Base-by-base conservation (phyloP, 2,113 vertebrate genomes). In the Ptilorrhoa leucosticta region DNA sequence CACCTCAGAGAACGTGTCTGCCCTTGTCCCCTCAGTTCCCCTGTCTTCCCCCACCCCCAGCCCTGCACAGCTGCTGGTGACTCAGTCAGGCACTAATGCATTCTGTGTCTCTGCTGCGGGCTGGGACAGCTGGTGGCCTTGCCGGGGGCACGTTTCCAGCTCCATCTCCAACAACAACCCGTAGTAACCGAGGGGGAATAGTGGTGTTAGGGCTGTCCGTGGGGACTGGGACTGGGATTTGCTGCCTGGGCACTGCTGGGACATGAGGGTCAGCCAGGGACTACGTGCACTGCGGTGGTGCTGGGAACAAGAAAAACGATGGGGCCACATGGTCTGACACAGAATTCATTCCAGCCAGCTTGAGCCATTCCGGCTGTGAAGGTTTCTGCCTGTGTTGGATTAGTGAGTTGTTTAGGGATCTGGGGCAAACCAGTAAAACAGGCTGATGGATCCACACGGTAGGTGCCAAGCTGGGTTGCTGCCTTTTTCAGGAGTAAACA, bases 361-460 rank as follows among this genome's bases (percentile, higher is more conserved):
- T 2, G 60, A 75, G 86, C 1, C 1, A 11, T 65, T 60, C 48
- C 17, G 14, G 22, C 66, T 68, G 61, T 6, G 63, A 19, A 37
- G 31, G 11, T 12, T 88, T 88, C 45, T 83, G 72, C 30, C 68
- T 28, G 28, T 10, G 7, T 64, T 64, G 90, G 51, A 35, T 90
- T 17, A 87, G 48, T 0, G 82, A 83, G n/a, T 60, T 83, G 68
- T 95, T 96, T 44, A 91, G 76, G 89, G 83, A 95, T 90, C 92
- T 90, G 85, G 77, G 90, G 65, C 90, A 94, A 97, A 96, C 94
- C 96, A 96, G 96, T 95, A 89, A 45, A 88, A 76, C 91, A 69
- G 87, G 91, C 91, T 84, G 79, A 33, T 63, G 87, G 87, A 92
- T 92, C 79, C 80, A 27, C 5, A 57, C 4, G 2, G 73, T 89